Conservation (phyloP, 2,797 vertebrate genomes). For the Lindbergichthys nudifrons region DNA sequence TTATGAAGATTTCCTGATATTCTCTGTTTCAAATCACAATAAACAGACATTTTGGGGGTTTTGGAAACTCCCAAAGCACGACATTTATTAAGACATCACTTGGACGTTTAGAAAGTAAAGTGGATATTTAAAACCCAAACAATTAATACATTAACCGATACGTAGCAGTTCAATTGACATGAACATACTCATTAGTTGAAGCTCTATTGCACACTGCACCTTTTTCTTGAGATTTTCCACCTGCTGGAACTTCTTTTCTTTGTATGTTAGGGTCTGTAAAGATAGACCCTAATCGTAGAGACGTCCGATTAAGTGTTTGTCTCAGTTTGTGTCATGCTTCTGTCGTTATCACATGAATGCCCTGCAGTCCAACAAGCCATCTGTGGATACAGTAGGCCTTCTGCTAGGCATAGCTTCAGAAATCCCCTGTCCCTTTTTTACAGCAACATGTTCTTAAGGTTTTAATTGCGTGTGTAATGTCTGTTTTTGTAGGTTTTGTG, state of each 20-base stretch:
- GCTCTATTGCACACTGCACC: too few species aligned
- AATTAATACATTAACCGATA: too few species aligned
- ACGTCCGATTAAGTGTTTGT: constrained; percentile 16
- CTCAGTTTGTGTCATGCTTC: constrained; percentile 31
- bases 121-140: too few species aligned
- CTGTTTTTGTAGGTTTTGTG: constrained; percentile 6
- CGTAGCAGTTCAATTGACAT: too few species aligned
- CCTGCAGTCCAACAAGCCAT: constrained; percentile 66
- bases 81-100: too few species aligned
- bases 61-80: too few species aligned
- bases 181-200: too few species aligned
- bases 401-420: constrained; percentile 46
- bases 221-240: background rate
- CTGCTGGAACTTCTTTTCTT: background rate
- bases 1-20: too few species aligned
- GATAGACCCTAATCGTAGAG: background rate
- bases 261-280: constrained; percentile 3
- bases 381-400: constrained; percentile 58
- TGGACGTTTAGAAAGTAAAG: too few species aligned
- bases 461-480: constrained; percentile 15
- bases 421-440: constrained; percentile 22
- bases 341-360: constrained; percentile 52
- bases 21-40: too few species aligned
- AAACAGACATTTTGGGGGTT: too few species aligned
- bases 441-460: background rate